phyloP scores from a whole-genome alignment of 2,888 invertebrate species.

The Drosophila melanocephala region DNA sequence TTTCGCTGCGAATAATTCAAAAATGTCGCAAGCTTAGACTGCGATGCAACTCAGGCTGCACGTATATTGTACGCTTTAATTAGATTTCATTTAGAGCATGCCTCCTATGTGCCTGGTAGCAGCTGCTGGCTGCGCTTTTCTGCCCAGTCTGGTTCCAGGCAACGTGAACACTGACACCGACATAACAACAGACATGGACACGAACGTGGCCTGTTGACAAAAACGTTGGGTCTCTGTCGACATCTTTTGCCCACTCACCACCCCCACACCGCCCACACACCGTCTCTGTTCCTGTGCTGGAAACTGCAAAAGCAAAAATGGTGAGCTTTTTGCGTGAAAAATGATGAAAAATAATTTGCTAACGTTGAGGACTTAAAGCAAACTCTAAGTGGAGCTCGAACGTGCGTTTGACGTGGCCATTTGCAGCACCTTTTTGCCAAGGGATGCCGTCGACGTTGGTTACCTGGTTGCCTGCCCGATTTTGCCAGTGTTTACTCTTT shows the following conservation, averaged over 20 bases:
- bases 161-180: conserved; percentile 36
- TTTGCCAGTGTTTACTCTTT: conserved; percentile 49
- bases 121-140: conserved; percentile 25
- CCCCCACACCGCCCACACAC: neutral
- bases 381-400: conserved; percentile 64
- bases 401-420: conserved; percentile 75
- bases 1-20: conserved; percentile 15
- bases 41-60: conserved; percentile 55
- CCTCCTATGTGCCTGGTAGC: conserved; percentile 23
- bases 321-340: conserved; percentile 75
- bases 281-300: conserved; percentile 13
- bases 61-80: conserved; percentile 66
- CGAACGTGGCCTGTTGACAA: conserved; percentile 59
- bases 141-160: conserved; percentile 14
- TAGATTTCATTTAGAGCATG: conserved; percentile 70
- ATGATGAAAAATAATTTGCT: conserved; percentile 79
- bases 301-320: conserved; percentile 48
- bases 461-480: conserved; percentile 25
- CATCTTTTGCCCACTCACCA: neutral
- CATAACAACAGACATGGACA: conserved; percentile 27
- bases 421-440: conserved; percentile 59
- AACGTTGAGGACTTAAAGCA: conserved; percentile 49
- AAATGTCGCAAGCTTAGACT: conserved; percentile 36
- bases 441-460: conserved; percentile 10
- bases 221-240: conserved; percentile 35